phyloP scores from a whole-genome alignment of 2,797 vertebrate genomes.

The Cryptoblepharus egeriae region DNA sequence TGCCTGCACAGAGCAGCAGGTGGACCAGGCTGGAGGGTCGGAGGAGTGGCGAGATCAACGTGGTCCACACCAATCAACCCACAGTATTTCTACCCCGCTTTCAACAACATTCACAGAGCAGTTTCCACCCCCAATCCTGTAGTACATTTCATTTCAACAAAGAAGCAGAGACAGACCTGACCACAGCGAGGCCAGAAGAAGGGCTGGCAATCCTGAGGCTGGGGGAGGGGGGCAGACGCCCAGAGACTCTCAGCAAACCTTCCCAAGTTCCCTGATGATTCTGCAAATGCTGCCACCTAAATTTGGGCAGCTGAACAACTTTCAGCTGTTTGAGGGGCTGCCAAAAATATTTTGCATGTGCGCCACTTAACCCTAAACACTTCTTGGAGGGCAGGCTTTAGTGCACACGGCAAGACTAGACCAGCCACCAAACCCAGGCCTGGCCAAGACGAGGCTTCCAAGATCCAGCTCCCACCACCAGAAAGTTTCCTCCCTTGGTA shows the following conservation, averaged over 20 bases:
- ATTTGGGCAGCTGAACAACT: neutral
- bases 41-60: neutral
- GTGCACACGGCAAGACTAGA: too few relatives aligned
- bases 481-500: too few relatives aligned
- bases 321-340: neutral
- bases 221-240: neutral
- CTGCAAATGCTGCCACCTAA: neutral
- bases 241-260: neutral
- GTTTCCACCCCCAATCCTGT: conserved; percentile 21
- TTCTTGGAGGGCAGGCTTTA: neutral
- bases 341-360: neutral
- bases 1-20: neutral
- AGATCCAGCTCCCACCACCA: too few relatives aligned
- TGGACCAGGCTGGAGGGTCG: neutral
- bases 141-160: conserved; percentile 62
- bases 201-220: conserved; percentile 28
- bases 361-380: neutral
- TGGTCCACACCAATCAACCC: too few relatives aligned
- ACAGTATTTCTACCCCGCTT: too few relatives aligned
- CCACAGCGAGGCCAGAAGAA: conserved; percentile 51
- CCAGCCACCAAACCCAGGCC: neutral
- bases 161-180: conserved; percentile 70
- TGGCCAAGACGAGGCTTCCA: neutral
- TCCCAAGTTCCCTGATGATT: neutral
- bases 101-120: too few relatives aligned